Percentiles rank a stretch among this genome's conserved stretches.
Evolutionary conservation across 2,888 invertebrate species (phyloP).

Genomic region (Tachina grossa): DNA sequence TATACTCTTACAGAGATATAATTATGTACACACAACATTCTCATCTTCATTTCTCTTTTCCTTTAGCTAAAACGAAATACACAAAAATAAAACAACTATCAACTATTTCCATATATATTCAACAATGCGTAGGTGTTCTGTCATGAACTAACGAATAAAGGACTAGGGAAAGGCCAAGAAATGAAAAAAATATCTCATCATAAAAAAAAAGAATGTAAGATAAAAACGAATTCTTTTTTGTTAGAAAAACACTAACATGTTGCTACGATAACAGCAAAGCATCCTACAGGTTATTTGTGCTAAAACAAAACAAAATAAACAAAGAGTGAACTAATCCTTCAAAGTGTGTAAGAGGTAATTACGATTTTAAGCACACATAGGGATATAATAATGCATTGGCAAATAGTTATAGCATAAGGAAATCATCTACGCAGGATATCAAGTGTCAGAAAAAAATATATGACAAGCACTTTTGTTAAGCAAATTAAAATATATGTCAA

Average conservation of each 20-base stretch:
- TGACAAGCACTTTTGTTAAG: too few relatives aligned
- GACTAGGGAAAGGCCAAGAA: not conserved
- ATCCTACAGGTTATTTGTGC: conserved; percentile 6
- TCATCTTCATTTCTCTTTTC: conserved; percentile 3
- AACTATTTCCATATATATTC: conserved; percentile 44
- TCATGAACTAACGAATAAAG: not conserved
- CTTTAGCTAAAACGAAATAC: conserved; percentile 20
- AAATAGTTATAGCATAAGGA: too few relatives aligned
- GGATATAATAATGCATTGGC: too few relatives aligned
- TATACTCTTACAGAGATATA: conserved; percentile 48
- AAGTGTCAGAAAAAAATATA: too few relatives aligned
- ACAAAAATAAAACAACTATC: conserved; percentile 37
- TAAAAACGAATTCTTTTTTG: not conserved
- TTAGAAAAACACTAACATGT: not conserved
- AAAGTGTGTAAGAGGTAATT: too few relatives aligned
- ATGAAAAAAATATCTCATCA: not conserved
- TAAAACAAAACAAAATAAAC: too few relatives aligned
- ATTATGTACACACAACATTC: not conserved
- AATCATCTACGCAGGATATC: too few relatives aligned
- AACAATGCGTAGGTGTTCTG: conserved; percentile 61
- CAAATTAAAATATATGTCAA: too few relatives aligned
- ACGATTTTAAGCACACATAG: too few relatives aligned
- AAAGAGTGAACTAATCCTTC: too few relatives aligned
- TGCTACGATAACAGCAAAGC: not conserved
- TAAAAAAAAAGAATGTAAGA: not conserved